A percentile compares a stretch with the other conserved stretches of the same genome.
Evolutionary conservation across 2,888 invertebrate genomes (phyloP).

Genomic region (Caenorhabditis sinica): DNA sequence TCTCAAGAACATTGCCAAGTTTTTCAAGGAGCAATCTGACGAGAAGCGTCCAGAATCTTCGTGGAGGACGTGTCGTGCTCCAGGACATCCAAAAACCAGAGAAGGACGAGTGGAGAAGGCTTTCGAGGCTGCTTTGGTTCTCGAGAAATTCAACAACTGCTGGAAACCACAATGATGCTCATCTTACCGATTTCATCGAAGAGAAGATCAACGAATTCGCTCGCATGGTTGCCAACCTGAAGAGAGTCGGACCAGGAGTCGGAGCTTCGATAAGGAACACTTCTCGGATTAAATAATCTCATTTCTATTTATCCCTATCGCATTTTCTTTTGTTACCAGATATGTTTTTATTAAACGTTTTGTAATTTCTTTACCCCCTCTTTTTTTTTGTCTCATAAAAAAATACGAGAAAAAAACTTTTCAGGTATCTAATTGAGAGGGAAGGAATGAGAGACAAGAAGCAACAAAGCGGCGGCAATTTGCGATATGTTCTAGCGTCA

Average conservation of each 20-base stretch:
- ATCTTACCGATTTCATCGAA: constrained; percentile 84
- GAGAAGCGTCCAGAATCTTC: constrained; percentile 89
- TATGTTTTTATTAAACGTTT: no score
- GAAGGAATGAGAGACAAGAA: no score
- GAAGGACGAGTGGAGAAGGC: constrained; percentile 89
- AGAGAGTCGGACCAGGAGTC: constrained; percentile 86
- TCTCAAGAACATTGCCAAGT: constrained; percentile 85
- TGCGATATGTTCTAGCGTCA: no score
- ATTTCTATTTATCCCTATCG: constrained; percentile 16
- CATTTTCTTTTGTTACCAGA: constrained; percentile 38
- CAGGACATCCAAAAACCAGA: constrained; percentile 87
- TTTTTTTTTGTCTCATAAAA: no score
- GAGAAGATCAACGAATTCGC: constrained; percentile 87
- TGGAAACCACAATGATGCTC: constrained; percentile 87
- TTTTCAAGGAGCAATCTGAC: constrained; percentile 87
- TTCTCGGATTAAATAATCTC: constrained; percentile 62
- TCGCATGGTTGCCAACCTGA: constrained; percentile 89
- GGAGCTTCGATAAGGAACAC: constrained; percentile 87
- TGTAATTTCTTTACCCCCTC: no score
- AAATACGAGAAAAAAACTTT: not conserved
- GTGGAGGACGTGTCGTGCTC: constrained; percentile 89
- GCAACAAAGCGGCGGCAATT: no score
- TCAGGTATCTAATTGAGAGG: no score
- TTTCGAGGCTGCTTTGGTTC: constrained; percentile 88
- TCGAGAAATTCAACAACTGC: constrained; percentile 91